phyloP scores from a whole-genome alignment of 2,797 vertebrate species.

The Anguilla megastoma region DNA sequence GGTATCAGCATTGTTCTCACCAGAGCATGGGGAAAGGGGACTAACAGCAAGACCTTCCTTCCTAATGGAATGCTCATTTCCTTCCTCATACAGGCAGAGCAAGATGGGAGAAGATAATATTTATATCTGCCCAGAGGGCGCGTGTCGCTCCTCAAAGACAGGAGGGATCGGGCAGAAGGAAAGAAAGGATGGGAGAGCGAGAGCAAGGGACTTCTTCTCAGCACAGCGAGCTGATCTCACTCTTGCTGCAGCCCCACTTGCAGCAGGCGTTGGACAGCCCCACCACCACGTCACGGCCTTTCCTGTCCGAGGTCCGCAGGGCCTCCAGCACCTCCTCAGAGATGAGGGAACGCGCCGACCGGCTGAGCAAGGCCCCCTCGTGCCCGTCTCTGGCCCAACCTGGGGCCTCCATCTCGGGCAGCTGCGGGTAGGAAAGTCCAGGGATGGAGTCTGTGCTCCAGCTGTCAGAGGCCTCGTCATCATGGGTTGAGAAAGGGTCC shows the following conservation, averaged over 20 bases:
- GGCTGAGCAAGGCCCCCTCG: slow-evolving; percentile 50
- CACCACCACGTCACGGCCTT: slow-evolving; percentile 74
- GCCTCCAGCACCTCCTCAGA: slow-evolving; percentile 73
- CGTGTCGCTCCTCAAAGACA: not conserved
- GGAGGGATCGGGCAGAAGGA: not conserved
- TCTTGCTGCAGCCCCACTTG: slow-evolving; percentile 86
- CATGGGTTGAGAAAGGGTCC: slow-evolving; percentile 59
- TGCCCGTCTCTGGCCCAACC: slow-evolving; percentile 52
- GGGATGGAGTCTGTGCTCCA: slow-evolving; percentile 55
- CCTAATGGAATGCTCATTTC: not conserved
- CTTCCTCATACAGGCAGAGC: not conserved
- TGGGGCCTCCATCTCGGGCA: slow-evolving; percentile 56
- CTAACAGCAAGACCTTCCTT: not conserved
- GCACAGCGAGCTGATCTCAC: slow-evolving; percentile 84
- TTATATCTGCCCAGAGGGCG: not conserved
- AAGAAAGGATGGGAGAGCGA: not conserved
- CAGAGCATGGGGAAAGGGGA: not conserved
- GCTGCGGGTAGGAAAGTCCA: slow-evolving; percentile 60
- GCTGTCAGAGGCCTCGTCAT: slow-evolving; percentile 61
- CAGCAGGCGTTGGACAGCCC: slow-evolving; percentile 83
- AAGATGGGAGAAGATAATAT: not conserved
- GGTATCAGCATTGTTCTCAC: not conserved
- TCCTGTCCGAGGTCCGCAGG: slow-evolving; percentile 70
- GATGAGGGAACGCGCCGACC: slow-evolving; percentile 66
- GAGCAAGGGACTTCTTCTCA: slow-evolving; percentile 55